Percentiles rank a stretch among this genome's conserved stretches.
Evolutionary conservation across 1,140 invertebrate genomes (phyloP).

Genomic region (Acromyrmex charruanus): DNA sequence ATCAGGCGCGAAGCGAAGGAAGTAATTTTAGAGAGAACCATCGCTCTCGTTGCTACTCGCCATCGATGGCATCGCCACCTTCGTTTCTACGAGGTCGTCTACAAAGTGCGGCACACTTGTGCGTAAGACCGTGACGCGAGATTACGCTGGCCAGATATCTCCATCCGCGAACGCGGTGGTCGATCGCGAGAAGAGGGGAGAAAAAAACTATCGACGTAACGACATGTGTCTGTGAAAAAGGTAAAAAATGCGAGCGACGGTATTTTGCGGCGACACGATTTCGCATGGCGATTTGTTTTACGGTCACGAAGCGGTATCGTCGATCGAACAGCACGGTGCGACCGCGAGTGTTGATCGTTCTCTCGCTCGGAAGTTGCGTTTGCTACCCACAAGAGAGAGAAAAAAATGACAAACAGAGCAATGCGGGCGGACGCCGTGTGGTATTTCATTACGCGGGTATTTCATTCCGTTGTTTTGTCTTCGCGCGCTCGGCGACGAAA

Average conservation of each 20-base stretch:
- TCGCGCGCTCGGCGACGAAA: conserved; percentile 23
- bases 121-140: conserved; percentile 82
- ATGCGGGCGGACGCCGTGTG: conserved; percentile 4
- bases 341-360: conserved; percentile 22
- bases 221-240: background rate
- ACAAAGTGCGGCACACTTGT: conserved; percentile 82
- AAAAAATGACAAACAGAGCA: background rate
- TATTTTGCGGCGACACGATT: conserved; percentile 12
- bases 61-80: conserved; percentile 27
- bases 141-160: conserved; percentile 79
- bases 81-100: conserved; percentile 75
- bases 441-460: conserved; percentile 48
- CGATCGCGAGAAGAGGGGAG: conserved; percentile 1
- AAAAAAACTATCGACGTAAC: conserved; percentile 5
- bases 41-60: background rate
- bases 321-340: background rate
- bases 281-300: conserved; percentile 46
- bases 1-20: background rate
- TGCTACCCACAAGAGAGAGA: background rate
- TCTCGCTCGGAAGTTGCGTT: background rate
- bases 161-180: conserved; percentile 33
- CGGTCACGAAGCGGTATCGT: conserved; percentile 22
- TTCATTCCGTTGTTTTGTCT: conserved; percentile 22
- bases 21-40: conserved; percentile 23
- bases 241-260: conserved; percentile 10